These are phyloP conservation scores for Hyphantria cunea DNA, from an alignment of 1,140 invertebrate species.

Conservation along the genomic window DNA sequence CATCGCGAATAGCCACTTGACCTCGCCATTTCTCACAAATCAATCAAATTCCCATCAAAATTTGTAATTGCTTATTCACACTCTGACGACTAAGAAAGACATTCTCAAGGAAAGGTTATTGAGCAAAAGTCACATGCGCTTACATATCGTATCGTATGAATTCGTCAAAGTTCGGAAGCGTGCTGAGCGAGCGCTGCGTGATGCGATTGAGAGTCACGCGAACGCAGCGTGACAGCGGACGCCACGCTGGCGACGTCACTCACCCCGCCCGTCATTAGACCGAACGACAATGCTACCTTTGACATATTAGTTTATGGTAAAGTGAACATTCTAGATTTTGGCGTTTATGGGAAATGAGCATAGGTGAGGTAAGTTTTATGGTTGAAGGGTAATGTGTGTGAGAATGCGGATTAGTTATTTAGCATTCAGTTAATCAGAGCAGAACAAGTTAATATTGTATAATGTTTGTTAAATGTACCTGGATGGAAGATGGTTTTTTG, in stretches of 20 bases:
- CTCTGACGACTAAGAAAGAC: conserved; percentile 50
- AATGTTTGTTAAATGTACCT: too few relatives aligned
- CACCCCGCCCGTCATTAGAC: conserved; percentile 49
- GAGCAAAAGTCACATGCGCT: conserved; percentile 49
- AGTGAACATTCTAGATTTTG: conserved; percentile 71
- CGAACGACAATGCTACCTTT: conserved; percentile 56
- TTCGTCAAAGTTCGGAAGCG: conserved; percentile 28
- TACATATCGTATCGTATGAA: conserved; percentile 52
- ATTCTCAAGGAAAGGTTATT: conserved; percentile 42
- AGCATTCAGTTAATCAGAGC: too few relatives aligned
- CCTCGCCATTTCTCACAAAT: conserved; percentile 27
- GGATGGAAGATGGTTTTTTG: too few relatives aligned
- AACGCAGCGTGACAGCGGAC: conserved; percentile 50
- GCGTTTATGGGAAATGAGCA: conserved; percentile 69
- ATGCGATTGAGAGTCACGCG: conserved; percentile 59
- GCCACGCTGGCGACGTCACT: conserved; percentile 47
- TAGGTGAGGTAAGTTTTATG: conserved; percentile 51
- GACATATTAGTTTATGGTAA: conserved; percentile 62
- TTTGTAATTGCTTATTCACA: conserved; percentile 73
- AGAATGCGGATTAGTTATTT: conserved; percentile 15
- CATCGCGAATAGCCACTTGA: conserved; percentile 5
- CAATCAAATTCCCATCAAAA: conserved; percentile 55
- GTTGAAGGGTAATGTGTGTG: conserved; percentile 47
- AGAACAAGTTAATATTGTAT: too few relatives aligned
- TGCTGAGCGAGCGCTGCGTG: conserved; percentile 55